Conservation (phyloP, 2,113 vertebrate genomes). For the Microcebus lehilahytsara region DNA sequence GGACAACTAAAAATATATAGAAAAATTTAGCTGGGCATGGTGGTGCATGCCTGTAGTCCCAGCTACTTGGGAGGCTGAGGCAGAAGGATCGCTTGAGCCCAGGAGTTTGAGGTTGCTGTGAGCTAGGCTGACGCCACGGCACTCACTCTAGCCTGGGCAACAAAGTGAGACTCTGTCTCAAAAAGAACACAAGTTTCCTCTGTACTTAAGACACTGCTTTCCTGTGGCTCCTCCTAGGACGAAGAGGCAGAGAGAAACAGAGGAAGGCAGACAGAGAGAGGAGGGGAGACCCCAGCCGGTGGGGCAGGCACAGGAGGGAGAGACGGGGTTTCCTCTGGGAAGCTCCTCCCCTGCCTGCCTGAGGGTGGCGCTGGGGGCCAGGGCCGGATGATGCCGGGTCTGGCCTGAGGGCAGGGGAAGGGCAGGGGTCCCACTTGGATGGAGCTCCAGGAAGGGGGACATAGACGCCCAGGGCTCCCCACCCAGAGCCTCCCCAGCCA, state of each 20-base stretch:
- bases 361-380: rapidly evolving
- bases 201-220: not conserved
- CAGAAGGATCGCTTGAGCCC: no score
- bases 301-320: not conserved
- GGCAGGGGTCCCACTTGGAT: not conserved
- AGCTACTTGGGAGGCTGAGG: no score
- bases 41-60: no score
- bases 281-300: not conserved
- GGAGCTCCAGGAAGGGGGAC: not conserved
- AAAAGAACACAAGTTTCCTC: not conserved
- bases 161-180: no score
- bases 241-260: not conserved
- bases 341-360: not conserved
- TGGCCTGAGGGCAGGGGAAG: no score
- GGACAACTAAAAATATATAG: no score
- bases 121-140: no score
- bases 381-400: not conserved
- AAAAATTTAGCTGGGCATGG: no score
- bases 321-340: rapidly evolving
- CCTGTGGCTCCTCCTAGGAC: not conserved
- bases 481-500: not conserved
- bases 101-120: no score
- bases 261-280: not conserved
- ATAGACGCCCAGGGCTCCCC: not conserved
- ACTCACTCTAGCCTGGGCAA: no score